Evolutionary conservation across 2,888 invertebrate species (phyloP).

Genomic region (Agrilus biguttatus): DNA sequence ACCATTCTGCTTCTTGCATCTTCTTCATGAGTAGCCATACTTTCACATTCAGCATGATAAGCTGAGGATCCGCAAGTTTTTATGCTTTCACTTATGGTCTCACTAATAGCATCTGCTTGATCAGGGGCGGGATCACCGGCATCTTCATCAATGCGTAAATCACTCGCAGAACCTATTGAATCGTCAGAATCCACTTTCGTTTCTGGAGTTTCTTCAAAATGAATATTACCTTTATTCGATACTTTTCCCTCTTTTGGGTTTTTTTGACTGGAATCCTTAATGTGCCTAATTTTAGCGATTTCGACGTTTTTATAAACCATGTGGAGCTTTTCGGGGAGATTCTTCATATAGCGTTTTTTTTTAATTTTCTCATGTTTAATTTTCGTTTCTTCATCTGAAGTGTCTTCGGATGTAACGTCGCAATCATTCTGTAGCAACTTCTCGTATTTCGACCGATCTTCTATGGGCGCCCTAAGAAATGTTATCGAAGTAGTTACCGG

Average conservation of each 20-base stretch:
- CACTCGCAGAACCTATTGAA: conserved; percentile 59
- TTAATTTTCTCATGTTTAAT: conserved; percentile 22
- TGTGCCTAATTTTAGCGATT: conserved; percentile 26
- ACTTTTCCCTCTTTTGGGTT: conserved; percentile 7
- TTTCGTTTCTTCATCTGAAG: conserved; percentile 30
- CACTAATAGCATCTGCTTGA: conserved; percentile 31
- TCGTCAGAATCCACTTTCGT: conserved; percentile 38
- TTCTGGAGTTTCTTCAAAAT: conserved; percentile 7
- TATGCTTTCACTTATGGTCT: conserved; percentile 47
- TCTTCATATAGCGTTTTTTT: conserved; percentile 28
- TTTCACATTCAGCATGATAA: conserved; percentile 59
- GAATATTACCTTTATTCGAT: conserved; percentile 18
- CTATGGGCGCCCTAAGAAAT: conserved; percentile 47
- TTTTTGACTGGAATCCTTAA: conserved; percentile 13
- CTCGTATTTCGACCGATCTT: conserved; percentile 64
- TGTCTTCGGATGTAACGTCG: conserved; percentile 40
- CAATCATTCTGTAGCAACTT: conserved; percentile 48
- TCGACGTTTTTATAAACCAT: conserved; percentile 39
- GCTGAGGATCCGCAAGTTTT: conserved; percentile 54
- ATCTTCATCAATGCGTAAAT: conserved; percentile 43
- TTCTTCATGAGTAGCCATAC: conserved; percentile 47
- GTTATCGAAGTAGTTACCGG: conserved; percentile 29
- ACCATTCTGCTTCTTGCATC: conserved; percentile 37
- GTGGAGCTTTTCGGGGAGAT: conserved; percentile 39
- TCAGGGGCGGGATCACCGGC: conserved; percentile 30